phyloP scores from a whole-genome alignment of 2,797 vertebrate species.

The Pseudochirops corinnae region DNA sequence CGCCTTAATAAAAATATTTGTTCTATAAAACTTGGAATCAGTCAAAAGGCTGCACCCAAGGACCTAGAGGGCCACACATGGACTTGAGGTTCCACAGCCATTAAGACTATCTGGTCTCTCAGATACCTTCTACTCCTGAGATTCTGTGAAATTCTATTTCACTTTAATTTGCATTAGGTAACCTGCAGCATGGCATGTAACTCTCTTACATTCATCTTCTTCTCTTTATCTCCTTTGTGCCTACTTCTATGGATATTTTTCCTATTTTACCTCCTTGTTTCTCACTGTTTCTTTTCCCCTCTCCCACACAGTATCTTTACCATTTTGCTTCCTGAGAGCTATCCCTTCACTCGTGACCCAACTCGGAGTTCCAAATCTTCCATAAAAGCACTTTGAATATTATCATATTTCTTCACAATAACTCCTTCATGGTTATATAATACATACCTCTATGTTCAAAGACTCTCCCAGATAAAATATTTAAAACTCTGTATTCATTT shows the following conservation, averaged over 20 bases:
- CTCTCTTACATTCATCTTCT: neutral
- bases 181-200: neutral
- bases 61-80: too few relatives aligned
- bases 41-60: too few relatives aligned
- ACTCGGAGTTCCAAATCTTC: neutral
- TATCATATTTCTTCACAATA: neutral
- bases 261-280: neutral
- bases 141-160: neutral
- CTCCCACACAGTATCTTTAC: neutral
- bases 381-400: neutral
- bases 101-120: neutral
- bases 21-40: too few relatives aligned
- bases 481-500: neutral
- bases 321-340: neutral
- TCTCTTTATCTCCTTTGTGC: neutral
- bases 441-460: neutral
- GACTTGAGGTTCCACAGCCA: too few relatives aligned
- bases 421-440: neutral
- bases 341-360: neutral
- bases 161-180: neutral
- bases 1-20: too few relatives aligned
- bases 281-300: neutral
- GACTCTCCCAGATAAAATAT: neutral
- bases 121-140: neutral
- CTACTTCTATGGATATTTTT: neutral